Percentiles rank a stretch among this genome's conserved stretches.
Conservation (phyloP, 1,140 invertebrate genomes). For the Drosophila pectinifera region DNA sequence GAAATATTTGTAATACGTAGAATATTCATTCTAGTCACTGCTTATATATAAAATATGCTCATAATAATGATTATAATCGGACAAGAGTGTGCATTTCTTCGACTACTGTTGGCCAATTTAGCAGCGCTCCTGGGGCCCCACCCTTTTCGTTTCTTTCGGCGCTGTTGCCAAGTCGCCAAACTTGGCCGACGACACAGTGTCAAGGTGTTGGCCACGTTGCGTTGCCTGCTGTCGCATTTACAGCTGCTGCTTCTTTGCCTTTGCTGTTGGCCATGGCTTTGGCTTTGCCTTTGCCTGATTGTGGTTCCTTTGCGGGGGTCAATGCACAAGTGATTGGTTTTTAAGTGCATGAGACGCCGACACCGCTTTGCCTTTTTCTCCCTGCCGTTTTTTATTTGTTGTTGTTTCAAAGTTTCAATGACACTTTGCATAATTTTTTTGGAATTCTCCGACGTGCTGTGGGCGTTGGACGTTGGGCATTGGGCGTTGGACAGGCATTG, state of each 20-base stretch:
- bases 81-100: slow-evolving; percentile 15
- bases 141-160: slow-evolving; percentile 35
- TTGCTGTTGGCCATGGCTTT: slow-evolving; percentile 6
- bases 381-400: slow-evolving; percentile 29
- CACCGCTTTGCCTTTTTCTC: slow-evolving; percentile 52
- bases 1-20: background rate
- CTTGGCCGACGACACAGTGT: slow-evolving; percentile 44
- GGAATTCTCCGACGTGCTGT: slow-evolving; percentile 1
- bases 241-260: slow-evolving; percentile 36
- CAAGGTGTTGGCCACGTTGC: slow-evolving; percentile 76
- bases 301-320: slow-evolving; percentile 35
- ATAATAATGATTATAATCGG: background rate
- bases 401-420: slow-evolving; percentile 62
- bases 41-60: background rate
- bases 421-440: slow-evolving; percentile 69
- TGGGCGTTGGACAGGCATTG: slow-evolving; percentile 22
- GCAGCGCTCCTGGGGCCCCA: background rate
- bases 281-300: slow-evolving; percentile 4
- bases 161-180: slow-evolving; percentile 63
- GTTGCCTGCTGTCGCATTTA: slow-evolving; percentile 50
- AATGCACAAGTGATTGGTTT: slow-evolving; percentile 78
- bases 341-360: slow-evolving; percentile 44
- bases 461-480: background rate
- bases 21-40: background rate
- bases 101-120: slow-evolving; percentile 5